Percentiles rank a stretch among this genome's conserved stretches.
Evolutionary conservation across 1,140 invertebrate genomes (phyloP).

Genomic region (Neodiprion fabricii): DNA sequence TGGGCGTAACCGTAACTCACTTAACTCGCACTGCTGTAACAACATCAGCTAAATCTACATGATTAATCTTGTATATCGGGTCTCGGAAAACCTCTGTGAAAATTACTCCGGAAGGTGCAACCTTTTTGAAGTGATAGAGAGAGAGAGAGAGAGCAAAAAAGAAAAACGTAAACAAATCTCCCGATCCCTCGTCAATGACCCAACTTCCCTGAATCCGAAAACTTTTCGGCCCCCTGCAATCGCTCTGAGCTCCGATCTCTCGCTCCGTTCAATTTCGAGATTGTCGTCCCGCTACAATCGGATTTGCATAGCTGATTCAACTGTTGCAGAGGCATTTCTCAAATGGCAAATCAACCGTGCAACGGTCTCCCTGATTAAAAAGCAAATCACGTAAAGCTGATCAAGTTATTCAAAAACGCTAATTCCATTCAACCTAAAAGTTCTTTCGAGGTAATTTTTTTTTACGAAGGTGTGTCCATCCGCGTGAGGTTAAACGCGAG

Average conservation of each 20-base stretch:
- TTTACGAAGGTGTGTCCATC: no score
- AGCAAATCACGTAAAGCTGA: no score
- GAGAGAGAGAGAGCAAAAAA: no score
- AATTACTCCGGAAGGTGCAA: neutral
- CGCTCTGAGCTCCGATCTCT: neutral
- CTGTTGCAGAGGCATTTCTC: neutral
- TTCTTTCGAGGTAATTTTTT: no score
- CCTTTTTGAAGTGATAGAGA: neutral
- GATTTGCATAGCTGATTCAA: neutral
- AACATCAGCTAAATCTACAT: slow-evolving; percentile 8
- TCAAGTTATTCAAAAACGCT: no score
- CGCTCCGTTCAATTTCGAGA: neutral
- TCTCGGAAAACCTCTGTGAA: neutral
- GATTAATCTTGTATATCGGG: neutral
- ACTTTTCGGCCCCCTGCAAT: neutral
- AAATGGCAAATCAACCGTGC: no score
- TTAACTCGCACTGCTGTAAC: slow-evolving; percentile 13
- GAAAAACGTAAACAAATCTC: neutral
- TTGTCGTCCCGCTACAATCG: neutral
- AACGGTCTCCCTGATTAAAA: no score
- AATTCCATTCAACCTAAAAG: no score
- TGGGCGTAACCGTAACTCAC: slow-evolving; percentile 10
- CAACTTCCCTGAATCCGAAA: no score
- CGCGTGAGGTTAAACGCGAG: no score
- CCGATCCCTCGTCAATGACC: no score